Base-by-base conservation (phyloP, 2,113 vertebrate species). In the Tretioscincus oriximinensis region DNA sequence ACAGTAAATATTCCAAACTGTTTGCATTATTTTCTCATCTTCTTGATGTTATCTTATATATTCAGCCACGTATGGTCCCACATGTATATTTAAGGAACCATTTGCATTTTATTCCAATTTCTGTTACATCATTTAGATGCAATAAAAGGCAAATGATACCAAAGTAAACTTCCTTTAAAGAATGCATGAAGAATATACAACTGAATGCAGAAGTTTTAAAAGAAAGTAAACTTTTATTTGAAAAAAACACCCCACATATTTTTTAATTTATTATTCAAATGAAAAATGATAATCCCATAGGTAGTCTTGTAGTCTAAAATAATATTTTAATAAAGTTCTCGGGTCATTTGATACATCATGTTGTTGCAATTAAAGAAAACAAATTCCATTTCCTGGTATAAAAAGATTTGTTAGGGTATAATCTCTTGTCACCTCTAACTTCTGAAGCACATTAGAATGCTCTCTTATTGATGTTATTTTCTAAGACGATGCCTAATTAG, bases 51-150 rank as follows among this genome's bases (percentile, higher is more conserved):
- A 45, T 65, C 12, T n/a, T 11, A 47, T 58, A 12, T 35, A 0
- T 31, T 76, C 5, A 1, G 0, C 80, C 61, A 4, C 0, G 75
- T 64, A 60, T 81, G 77, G 86, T 58, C 66, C 74, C 31, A 20
- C 61, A 24, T 22, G 5, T 6, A 29, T 18, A 54, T 67, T 64
- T 26, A 80, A 79, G 69, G 10, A 12, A 0, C 28, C 51, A 65
- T 22, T 35, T 68, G 1, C 60, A 0, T 68, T 76, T 10, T 1
- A 20, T 63, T 41, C 74, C 54, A 18, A 14, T 72, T 26, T 18
- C 54, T 87, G 2, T 83, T 85, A 18, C n/a, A 18, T 58, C 28
- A 68, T 81, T 7, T 6, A 69, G 69, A 73, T 60, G 11, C 1
- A 24, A 78, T n/a, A 58, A 70, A 69, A 41, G 1, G 51, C 35